Conservation (phyloP, 2,113 vertebrate genomes). For the Columba janthina region DNA sequence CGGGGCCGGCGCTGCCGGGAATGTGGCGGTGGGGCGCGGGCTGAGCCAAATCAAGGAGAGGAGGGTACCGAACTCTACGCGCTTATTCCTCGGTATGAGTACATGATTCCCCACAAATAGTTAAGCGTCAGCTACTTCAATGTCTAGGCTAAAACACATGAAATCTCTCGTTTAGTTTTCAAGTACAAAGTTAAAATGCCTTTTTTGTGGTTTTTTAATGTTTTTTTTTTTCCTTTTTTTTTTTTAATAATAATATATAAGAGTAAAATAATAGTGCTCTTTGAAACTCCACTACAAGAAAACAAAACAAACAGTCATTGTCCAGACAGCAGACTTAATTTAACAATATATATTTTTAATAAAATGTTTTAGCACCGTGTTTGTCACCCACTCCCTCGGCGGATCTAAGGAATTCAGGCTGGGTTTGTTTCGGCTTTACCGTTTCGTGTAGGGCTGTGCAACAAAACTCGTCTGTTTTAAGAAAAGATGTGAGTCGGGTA, state of each 20-base stretch:
- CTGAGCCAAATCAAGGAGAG: too few species aligned
- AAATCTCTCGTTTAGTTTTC: too few species aligned
- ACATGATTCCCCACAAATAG: too few species aligned
- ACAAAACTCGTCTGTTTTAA: conserved; percentile 78
- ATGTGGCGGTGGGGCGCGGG: too few species aligned
- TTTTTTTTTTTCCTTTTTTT: conserved; percentile 44
- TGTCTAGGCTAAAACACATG: too few species aligned
- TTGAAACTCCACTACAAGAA: conserved; percentile 91
- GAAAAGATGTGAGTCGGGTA: conserved; percentile 71
- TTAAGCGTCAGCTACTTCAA: too few species aligned
- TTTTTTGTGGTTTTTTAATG: too few species aligned
- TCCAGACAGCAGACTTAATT: conserved; percentile 95
- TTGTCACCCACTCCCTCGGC: conserved; percentile 87
- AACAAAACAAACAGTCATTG: conserved; percentile 93
- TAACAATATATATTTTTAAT: conserved; percentile 92
- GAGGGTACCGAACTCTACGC: too few species aligned
- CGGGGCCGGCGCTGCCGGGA: too few species aligned
- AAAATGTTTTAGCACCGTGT: conserved; percentile 98
- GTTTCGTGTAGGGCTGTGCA: conserved; percentile 84
- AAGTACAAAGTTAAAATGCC: too few species aligned
- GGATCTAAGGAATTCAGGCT: conserved; percentile 78
- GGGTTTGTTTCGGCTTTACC: neutral
- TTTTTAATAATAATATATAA: conserved; percentile 93
- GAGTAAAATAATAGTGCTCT: conserved; percentile 96
- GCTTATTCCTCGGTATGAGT: too few species aligned